Evolutionary conservation across 2,113 vertebrate species (phyloP).

Genomic region (Gallinago paraguaiae): DNA sequence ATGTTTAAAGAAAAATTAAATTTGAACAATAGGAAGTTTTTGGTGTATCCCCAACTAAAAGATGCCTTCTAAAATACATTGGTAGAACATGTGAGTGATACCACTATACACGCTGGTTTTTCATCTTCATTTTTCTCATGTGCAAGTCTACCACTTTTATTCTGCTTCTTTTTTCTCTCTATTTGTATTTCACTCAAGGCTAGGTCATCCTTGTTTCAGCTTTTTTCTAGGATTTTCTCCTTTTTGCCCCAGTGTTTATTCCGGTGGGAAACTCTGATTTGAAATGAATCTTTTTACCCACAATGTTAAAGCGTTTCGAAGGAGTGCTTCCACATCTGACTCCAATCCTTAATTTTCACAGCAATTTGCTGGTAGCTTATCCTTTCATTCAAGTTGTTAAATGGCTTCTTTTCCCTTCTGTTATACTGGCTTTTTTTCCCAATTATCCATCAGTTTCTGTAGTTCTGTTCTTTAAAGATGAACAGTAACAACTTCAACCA

Average conservation of each 20-base stretch:
- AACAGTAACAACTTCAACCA: background rate
- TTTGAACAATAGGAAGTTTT: background rate
- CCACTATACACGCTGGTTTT: background rate
- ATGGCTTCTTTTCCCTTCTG: background rate
- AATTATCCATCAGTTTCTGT: slow-evolving; percentile 15
- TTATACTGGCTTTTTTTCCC: slow-evolving; percentile 1
- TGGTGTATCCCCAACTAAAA: background rate
- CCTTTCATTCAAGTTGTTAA: slow-evolving; percentile 20
- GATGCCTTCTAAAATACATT: background rate
- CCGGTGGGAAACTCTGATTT: background rate
- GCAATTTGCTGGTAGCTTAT: background rate
- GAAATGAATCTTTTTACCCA: background rate
- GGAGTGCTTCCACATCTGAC: background rate
- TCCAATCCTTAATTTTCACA: background rate
- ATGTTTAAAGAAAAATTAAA: background rate
- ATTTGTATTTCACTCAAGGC: background rate
- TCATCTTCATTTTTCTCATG: background rate
- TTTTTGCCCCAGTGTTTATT: background rate
- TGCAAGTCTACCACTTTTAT: background rate
- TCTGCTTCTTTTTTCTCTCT: background rate
- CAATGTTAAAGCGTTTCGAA: background rate
- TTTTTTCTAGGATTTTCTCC: background rate
- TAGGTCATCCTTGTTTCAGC: background rate
- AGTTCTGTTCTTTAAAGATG: slow-evolving; percentile 6
- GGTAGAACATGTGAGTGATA: background rate